Base-by-base conservation (phyloP, 2,797 vertebrate genomes). In the Anguilla megastoma region DNA sequence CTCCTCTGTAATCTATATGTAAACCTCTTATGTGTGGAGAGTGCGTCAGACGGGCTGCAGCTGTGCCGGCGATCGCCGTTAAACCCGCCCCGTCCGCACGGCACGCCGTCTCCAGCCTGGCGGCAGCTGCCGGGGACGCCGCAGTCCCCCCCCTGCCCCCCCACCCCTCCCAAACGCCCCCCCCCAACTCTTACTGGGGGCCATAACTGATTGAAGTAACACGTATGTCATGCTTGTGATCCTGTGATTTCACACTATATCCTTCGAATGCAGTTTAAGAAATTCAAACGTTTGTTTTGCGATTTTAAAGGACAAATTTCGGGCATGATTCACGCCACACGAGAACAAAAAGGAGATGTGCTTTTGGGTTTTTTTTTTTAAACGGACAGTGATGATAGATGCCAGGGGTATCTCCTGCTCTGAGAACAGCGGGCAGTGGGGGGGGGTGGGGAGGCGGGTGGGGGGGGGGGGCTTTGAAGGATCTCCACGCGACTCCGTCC, bases 11-110 rank as follows among this genome's bases (percentile, higher is more conserved):
- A 76, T 87, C 58, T 56, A 80, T 86, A 56, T 86, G 84, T 89
- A 86, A 89, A 87, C 83, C 84, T 85, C 83, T 89, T 85, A 85
- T 76, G 58, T 66, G 86, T 63, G 86, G 21, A 63, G 86, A 58
- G 88, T 83, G 71, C 56, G 86, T 66, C 12, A 10, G 86, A 89
- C 45, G n/a, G 50, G 71, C 36, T 66, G 33, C 88, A 89, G 88
- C 82, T 54, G 83, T 66, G 85, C 27, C 36, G 36, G 36, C 36
- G 1, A 36, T 36, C 36, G 36, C 1, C 36, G 36, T 36, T 36
- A 36, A 83, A n/a, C 60, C 41, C 27, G 50, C 86, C 54, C 2
- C 66, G 1, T 58, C 69, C 10, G 50, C 66, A 36, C 48, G 7
- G 21, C 18, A 30, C 50, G 27, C 48, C 18, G 27, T 50, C 30